phyloP scores from a whole-genome alignment of 2,888 invertebrate species.

The Scaptodrosophila latifasciaeformis region DNA sequence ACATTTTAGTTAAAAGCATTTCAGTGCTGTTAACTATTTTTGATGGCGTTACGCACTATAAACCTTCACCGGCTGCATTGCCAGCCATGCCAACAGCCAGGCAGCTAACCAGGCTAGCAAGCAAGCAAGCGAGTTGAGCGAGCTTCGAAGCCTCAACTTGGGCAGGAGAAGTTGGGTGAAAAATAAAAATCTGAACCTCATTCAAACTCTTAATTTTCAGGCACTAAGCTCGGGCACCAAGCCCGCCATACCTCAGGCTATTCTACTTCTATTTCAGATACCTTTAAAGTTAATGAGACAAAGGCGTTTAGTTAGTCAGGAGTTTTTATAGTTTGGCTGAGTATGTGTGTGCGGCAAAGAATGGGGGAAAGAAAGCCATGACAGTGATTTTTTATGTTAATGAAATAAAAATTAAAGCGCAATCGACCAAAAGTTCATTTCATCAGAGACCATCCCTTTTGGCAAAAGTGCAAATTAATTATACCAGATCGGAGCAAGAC shows the following conservation, averaged over 20 bases:
- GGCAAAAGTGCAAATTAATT: conserved; percentile 42
- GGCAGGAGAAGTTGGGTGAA: too few species aligned
- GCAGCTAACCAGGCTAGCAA: too few species aligned
- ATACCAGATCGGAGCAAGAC: too few species aligned
- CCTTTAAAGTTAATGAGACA: conserved; percentile 51
- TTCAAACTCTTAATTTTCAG: conserved; percentile 36
- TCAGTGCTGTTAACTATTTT: conserved; percentile 61
- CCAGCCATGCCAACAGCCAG: too few species aligned
- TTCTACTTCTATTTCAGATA: not conserved
- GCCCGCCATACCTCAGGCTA: not conserved
- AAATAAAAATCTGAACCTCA: conserved; percentile 30
- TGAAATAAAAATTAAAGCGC: conserved; percentile 47
- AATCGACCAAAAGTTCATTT: too few species aligned
- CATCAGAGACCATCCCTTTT: not conserved
- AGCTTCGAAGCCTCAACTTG: not conserved
- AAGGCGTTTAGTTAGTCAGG: conserved; percentile 25
- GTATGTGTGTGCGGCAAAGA: not conserved
- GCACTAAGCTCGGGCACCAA: too few species aligned
- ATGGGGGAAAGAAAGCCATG: not conserved
- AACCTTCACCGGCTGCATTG: too few species aligned
- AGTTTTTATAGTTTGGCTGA: conserved; percentile 1
- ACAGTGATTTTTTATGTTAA: conserved; percentile 18
- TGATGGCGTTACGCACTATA: conserved; percentile 58
- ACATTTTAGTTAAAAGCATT: conserved; percentile 59
- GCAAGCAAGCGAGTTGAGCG: conserved; percentile 14